A percentile compares a stretch with the other conserved stretches of the same genome.
These are phyloP conservation scores for Suricata suricatta DNA, from an alignment of 2,113 vertebrate species.

Conservation along the genomic window DNA sequence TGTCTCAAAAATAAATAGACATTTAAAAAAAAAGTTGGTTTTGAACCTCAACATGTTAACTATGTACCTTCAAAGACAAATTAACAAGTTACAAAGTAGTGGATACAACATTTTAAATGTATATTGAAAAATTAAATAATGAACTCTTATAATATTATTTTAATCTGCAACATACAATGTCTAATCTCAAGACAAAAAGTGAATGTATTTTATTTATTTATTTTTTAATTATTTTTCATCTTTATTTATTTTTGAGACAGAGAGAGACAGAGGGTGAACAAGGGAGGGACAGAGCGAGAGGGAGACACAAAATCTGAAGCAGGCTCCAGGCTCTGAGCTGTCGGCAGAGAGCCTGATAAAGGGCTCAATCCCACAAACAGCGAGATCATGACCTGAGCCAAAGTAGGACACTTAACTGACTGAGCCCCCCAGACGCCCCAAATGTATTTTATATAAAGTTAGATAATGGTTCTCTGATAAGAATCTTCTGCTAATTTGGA, in stretches of 20 bases:
- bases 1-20: no score
- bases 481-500: constrained; percentile 38
- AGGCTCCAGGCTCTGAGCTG: no score
- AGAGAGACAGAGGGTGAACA: no score
- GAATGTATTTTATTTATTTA: neutral
- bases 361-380: no score
- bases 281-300: no score
- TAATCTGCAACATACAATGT: neutral
- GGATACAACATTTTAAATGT: neutral
- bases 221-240: no score
- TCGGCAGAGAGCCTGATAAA: no score
- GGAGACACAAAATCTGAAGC: no score
- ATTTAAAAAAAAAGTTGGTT: neutral
- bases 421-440: no score
- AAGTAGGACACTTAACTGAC: no score
- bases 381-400: no score
- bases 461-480: neutral
- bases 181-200: constrained; percentile 10
- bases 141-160: constrained; percentile 5
- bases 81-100: neutral
- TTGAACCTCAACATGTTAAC: neutral
- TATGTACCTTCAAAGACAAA: neutral
- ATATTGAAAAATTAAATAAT: constrained; percentile 40
- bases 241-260: no score
- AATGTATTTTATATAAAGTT: constrained; percentile 19